phyloP scores from a whole-genome alignment of 2,888 invertebrate genomes.

The Rotaria socialis region DNA sequence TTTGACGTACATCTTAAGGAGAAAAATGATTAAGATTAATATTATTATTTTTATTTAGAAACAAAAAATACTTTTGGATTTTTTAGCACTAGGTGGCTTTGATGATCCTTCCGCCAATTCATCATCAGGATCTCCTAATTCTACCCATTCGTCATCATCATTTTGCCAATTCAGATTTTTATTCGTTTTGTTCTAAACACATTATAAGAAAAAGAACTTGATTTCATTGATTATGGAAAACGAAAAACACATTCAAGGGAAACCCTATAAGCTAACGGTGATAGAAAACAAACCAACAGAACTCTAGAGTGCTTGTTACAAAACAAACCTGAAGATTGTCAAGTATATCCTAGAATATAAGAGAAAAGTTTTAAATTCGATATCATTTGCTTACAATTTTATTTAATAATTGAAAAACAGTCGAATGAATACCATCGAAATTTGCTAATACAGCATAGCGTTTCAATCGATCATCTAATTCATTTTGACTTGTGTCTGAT shows the following conservation, averaged over 20 bases:
- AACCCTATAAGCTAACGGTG: neutral
- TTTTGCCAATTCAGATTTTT: slow-evolving; percentile 34
- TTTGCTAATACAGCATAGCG: neutral
- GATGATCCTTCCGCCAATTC: neutral
- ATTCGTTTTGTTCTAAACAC: neutral
- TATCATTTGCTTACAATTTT: slow-evolving; percentile 1
- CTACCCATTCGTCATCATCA: slow-evolving; percentile 26
- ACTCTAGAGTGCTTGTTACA: neutral
- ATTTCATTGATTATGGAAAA: neutral
- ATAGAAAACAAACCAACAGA: too few species aligned
- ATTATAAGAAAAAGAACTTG: neutral
- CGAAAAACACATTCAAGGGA: neutral
- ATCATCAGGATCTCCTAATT: neutral
- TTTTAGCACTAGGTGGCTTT: neutral
- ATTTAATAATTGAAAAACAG: neutral
- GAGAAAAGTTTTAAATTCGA: neutral
- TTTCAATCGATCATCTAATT: neutral
- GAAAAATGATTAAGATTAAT: too few species aligned
- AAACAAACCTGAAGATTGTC: slow-evolving; percentile 1
- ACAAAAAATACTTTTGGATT: neutral
- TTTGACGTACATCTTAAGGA: neutral
- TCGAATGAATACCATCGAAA: neutral
- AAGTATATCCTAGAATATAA: slow-evolving; percentile 26
- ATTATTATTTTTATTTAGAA: too few species aligned
- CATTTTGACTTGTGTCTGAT: neutral